Conservation (phyloP, 1,140 invertebrate species). For the Sycophila sp. region DNA sequence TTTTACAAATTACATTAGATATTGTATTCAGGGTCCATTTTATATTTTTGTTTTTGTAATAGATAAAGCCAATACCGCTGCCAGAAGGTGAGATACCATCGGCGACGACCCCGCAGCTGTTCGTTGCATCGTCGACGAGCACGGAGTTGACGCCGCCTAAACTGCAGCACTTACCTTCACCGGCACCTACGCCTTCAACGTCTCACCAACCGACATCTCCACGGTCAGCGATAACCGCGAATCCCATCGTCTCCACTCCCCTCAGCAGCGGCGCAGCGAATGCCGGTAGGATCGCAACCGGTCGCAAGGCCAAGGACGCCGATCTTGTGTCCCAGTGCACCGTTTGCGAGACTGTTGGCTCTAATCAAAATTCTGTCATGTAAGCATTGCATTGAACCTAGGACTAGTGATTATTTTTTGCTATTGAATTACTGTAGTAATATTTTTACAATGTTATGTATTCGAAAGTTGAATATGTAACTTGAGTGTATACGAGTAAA, state of each 20-base stretch:
- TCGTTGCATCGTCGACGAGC: slow-evolving; percentile 76
- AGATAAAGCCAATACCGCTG: slow-evolving; percentile 84
- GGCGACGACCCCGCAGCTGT: slow-evolving; percentile 73
- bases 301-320: slow-evolving; percentile 59
- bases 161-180: slow-evolving; percentile 62
- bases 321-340: slow-evolving; percentile 70
- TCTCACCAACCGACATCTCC: slow-evolving; percentile 19
- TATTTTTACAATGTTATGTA: too few species aligned
- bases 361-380: slow-evolving; percentile 75
- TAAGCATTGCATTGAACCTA: slow-evolving; percentile 65
- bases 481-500: slow-evolving; percentile 7
- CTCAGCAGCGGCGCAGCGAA: not conserved
- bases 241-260: too few species aligned
- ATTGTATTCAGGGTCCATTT: too few species aligned
- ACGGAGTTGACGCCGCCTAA: slow-evolving; percentile 71
- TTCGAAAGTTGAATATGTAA: too few species aligned
- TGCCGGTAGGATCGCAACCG: slow-evolving; percentile 41
- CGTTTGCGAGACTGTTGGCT: slow-evolving; percentile 73
- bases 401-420: too few species aligned
- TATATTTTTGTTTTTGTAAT: too few species aligned
- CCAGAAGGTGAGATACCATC: slow-evolving; percentile 75
- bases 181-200: slow-evolving; percentile 37
- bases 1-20: too few species aligned
- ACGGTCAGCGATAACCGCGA: not conserved
- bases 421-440: too few species aligned